phyloP scores from a whole-genome alignment of 2,888 invertebrate species.

The Dynastes hyllus region DNA sequence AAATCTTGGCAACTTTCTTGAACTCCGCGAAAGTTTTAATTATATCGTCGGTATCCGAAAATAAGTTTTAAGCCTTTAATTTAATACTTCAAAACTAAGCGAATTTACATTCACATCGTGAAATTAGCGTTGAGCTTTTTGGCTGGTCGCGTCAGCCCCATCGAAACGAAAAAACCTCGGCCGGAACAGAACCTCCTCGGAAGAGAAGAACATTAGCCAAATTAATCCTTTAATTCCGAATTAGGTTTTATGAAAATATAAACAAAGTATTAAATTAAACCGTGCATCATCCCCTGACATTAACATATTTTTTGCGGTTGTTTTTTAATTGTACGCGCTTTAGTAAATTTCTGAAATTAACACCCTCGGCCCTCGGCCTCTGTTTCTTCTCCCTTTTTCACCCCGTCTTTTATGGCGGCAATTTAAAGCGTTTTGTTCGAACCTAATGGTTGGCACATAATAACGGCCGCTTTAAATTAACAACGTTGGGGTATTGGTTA shows the following conservation, averaged over 20 bases:
- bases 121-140: conserved; percentile 21
- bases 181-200: neutral
- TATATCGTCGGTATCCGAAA: conserved; percentile 43
- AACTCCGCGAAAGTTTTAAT: conserved; percentile 38
- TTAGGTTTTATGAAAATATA: conserved; percentile 44
- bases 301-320: conserved; percentile 46
- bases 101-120: conserved; percentile 43
- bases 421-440: conserved; percentile 42
- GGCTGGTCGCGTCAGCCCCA: conserved; percentile 4
- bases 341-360: conserved; percentile 45
- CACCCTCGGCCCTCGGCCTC: conserved; percentile 12
- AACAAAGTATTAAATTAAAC: conserved; percentile 41
- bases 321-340: conserved; percentile 41
- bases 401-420: conserved; percentile 21
- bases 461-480: conserved; percentile 41
- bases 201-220: conserved; percentile 36
- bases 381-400: conserved; percentile 29
- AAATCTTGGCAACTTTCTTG: conserved; percentile 14
- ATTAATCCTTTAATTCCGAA: conserved; percentile 45
- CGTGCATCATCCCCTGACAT: conserved; percentile 36
- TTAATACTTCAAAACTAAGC: conserved; percentile 43
- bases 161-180: neutral
- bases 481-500: conserved; percentile 42
- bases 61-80: conserved; percentile 47
- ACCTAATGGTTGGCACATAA: conserved; percentile 39